Evolutionary conservation across 2,888 invertebrate species (phyloP).

Genomic region (Temnothorax unifasciatus): DNA sequence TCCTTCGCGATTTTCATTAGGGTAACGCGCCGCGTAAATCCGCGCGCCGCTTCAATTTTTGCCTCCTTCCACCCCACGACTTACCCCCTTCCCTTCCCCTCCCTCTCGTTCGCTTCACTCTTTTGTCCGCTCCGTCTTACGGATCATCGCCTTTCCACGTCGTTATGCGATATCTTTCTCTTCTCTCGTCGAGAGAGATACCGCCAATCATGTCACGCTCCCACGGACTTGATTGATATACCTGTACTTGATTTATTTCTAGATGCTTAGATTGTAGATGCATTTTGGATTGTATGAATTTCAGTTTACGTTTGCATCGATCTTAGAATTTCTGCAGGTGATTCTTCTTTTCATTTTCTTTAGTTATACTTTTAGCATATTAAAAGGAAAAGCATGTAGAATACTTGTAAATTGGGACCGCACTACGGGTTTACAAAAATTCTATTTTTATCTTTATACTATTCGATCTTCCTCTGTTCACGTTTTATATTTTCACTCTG

Average conservation of each 20-base stretch:
- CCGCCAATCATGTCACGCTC: slow-evolving; percentile 22
- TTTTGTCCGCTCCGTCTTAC: slow-evolving; percentile 69
- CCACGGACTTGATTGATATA: slow-evolving; percentile 27
- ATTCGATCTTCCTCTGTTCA: slow-evolving; percentile 3
- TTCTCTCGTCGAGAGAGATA: slow-evolving; percentile 18
- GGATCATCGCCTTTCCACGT: slow-evolving; percentile 73
- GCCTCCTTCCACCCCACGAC: slow-evolving; percentile 9
- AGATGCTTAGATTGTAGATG: not conserved
- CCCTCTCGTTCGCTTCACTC: slow-evolving; percentile 39
- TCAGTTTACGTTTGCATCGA: not conserved
- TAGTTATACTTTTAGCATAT: not conserved
- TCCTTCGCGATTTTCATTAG: slow-evolving; percentile 83
- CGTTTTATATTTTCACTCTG: not conserved
- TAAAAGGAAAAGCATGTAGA: not conserved
- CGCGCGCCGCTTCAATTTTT: slow-evolving; percentile 73
- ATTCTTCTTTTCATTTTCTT: not conserved
- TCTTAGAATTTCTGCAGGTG: not conserved
- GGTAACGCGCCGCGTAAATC: slow-evolving; percentile 81
- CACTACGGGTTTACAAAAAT: not conserved
- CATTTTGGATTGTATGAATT: not conserved
- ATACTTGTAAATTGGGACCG: not conserved
- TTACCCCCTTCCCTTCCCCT: not conserved
- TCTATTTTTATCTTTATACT: not conserved
- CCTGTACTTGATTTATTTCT: slow-evolving; percentile 24
- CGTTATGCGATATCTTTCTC: slow-evolving; percentile 53